Conservation (phyloP, 2,113 vertebrate genomes). For the Lates calcarifer region DNA sequence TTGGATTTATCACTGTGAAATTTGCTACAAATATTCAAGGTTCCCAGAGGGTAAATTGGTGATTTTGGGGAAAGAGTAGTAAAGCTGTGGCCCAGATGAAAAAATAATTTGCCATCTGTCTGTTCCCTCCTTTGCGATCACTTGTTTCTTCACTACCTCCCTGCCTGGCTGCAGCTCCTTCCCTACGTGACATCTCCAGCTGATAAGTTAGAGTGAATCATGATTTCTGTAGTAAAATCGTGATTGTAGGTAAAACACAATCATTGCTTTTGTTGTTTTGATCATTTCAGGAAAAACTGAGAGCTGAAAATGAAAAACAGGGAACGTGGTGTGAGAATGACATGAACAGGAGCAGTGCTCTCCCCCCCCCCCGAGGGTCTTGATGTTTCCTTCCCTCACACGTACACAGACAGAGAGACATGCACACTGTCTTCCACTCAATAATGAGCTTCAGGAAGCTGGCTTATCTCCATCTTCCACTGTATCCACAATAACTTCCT, state of each 20-base stretch:
- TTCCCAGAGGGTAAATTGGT: neutral
- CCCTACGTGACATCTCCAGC: slow-evolving; percentile 30
- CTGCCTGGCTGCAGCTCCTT: slow-evolving; percentile 8
- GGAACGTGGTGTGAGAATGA: neutral
- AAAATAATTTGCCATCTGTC: slow-evolving; percentile 21
- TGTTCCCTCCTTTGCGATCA: slow-evolving; percentile 3
- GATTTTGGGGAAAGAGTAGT: slow-evolving; percentile 1
- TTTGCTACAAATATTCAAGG: neutral
- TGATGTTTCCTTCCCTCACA: slow-evolving; percentile 19
- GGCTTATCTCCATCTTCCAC: slow-evolving; percentile 69
- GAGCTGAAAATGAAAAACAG: neutral
- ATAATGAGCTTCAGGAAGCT: slow-evolving; percentile 72
- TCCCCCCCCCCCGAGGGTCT: neutral
- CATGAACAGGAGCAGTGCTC: neutral
- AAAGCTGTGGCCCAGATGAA: slow-evolving; percentile 26
- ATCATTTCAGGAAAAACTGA: neutral
- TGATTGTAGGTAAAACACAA: neutral
- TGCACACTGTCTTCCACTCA: slow-evolving; percentile 31
- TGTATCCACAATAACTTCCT: slow-evolving; percentile 62
- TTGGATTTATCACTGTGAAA: neutral
- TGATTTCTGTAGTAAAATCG: neutral
- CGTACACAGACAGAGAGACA: neutral
- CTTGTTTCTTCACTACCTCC: slow-evolving; percentile 2
- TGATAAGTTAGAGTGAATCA: slow-evolving; percentile 8
- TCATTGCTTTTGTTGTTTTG: neutral